These are phyloP conservation scores for Bettongia penicillata DNA, from an alignment of 2,113 vertebrate species.

Conservation along the genomic window DNA sequence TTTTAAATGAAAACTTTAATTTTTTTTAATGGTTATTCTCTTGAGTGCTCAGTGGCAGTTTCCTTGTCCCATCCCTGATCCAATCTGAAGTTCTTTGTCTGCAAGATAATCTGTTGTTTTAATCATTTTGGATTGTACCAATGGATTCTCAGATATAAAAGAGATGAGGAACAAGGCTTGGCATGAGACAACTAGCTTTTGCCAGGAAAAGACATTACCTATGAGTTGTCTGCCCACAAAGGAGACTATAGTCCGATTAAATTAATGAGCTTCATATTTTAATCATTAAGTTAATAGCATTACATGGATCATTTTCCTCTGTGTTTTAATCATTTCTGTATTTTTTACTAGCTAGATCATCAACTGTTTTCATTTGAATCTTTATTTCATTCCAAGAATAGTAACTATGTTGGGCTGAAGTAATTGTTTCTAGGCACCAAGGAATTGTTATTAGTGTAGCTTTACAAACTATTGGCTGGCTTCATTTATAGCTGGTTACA, in stretches of 20 bases:
- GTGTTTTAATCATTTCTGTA: constrained; percentile 65
- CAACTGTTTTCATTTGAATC: constrained; percentile 62
- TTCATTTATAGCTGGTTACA: constrained; percentile 22
- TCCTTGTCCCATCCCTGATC: constrained; percentile 80
- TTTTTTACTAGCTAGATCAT: constrained; percentile 58
- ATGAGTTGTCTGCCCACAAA: constrained; percentile 69
- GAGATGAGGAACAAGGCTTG: constrained; percentile 35
- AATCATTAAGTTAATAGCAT: constrained; percentile 69
- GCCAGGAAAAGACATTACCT: constrained; percentile 67
- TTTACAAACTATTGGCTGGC: neutral
- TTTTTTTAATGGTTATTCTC: constrained; percentile 81
- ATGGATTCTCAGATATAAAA: constrained; percentile 73
- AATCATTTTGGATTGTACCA: constrained; percentile 81
- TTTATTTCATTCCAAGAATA: constrained; percentile 54
- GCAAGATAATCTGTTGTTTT: constrained; percentile 83
- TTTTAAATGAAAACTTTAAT: constrained; percentile 70
- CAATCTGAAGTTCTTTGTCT: constrained; percentile 82
- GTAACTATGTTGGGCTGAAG: constrained; percentile 52
- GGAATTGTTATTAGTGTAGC: constrained; percentile 9
- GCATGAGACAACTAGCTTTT: constrained; percentile 53
- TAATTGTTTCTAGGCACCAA: constrained; percentile 37
- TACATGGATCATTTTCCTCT: constrained; percentile 63
- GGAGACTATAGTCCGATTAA: constrained; percentile 65
- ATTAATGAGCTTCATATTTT: constrained; percentile 74
- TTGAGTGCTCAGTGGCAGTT: constrained; percentile 75